Conservation (phyloP, 1,140 invertebrate genomes). For the Dreissena polymorpha region DNA sequence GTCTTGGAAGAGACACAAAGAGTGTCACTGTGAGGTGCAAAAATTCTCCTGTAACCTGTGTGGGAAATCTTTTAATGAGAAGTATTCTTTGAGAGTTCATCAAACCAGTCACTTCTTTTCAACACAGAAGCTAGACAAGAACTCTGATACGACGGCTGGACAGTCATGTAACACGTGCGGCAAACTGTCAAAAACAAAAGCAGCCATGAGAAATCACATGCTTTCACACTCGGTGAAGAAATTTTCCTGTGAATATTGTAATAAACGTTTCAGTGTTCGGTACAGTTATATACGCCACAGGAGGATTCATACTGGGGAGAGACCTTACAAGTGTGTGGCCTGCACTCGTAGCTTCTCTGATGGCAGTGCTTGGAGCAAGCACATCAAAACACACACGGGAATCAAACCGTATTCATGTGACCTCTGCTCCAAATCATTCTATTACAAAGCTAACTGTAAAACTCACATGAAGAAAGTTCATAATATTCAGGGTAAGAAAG, state of each 20-base stretch:
- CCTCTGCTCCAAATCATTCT: conserved; percentile 50
- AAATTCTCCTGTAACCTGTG: conserved; percentile 50
- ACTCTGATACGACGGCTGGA: conserved; percentile 22
- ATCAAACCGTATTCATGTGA: conserved; percentile 52
- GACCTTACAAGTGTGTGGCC: conserved; percentile 50
- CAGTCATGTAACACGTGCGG: conserved; percentile 45
- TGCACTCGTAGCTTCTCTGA: conserved; percentile 50
- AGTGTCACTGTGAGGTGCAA: conserved; percentile 36
- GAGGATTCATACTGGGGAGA: conserved; percentile 56
- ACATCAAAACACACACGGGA: conserved; percentile 49
- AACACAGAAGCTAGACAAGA: conserved; percentile 34
- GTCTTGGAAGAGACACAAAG: conserved; percentile 46
- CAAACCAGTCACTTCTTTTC: conserved; percentile 48
- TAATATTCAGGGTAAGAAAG: conserved; percentile 14
- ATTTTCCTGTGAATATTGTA: conserved; percentile 52
- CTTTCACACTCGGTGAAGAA: conserved; percentile 51
- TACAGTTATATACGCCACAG: conserved; percentile 49
- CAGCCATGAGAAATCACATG: conserved; percentile 51
- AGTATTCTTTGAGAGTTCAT: conserved; percentile 49
- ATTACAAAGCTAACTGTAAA: conserved; percentile 48
- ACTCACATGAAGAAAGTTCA: conserved; percentile 47
- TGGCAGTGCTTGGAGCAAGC: conserved; percentile 50
- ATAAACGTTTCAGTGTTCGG: conserved; percentile 45
- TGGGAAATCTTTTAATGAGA: conserved; percentile 48
- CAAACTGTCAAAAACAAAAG: conserved; percentile 48